Evolutionary conservation across 2,113 vertebrate species (phyloP).

Genomic region (Apodemus speciosus): DNA sequence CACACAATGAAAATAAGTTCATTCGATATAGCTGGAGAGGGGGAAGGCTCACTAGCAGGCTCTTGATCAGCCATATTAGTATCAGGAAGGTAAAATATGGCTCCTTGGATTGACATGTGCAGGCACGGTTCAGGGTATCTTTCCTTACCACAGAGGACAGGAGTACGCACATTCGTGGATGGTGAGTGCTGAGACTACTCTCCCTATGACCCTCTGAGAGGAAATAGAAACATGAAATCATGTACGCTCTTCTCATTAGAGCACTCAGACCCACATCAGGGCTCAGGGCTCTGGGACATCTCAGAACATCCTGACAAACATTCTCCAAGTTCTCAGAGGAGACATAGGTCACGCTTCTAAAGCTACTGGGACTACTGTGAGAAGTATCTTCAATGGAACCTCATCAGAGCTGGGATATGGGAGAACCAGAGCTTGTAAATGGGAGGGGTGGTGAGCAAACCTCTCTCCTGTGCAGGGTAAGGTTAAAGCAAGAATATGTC

Average conservation of each 20-base stretch:
- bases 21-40: not conserved
- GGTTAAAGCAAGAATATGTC: not conserved
- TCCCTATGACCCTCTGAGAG: not conserved
- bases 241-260: fast-evolving
- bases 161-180: not conserved
- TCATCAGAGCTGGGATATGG: not conserved
- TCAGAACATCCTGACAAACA: not conserved
- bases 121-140: not conserved
- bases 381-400: not conserved
- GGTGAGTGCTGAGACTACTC: not conserved
- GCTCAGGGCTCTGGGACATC: not conserved
- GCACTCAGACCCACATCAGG: not conserved
- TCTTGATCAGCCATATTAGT: not conserved
- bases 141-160: not conserved
- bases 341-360: not conserved
- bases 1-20: not conserved
- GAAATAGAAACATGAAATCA: not conserved
- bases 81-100: not conserved
- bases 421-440: not conserved
- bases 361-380: not conserved
- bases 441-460: not conserved
- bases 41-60: not conserved
- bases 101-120: not conserved
- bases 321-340: not conserved
- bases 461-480: too few relatives aligned